Evolutionary conservation across 2,888 invertebrate species (phyloP), one percentile per base, ranked within the genome.

Genomic region (Anorthoa munda): DNA sequence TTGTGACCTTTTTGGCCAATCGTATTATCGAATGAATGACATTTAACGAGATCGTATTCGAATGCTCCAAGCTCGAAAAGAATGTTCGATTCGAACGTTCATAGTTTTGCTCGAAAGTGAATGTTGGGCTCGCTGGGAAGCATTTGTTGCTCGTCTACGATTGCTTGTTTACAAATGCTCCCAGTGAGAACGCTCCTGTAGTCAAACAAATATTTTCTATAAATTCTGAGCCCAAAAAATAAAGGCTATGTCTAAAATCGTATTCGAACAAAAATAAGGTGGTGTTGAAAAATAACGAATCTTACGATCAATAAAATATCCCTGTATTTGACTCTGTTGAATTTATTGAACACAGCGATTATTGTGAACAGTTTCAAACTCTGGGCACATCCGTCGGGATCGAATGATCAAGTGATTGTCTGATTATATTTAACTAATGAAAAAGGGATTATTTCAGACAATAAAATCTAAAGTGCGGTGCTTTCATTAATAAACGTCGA

Each of bases 311-410:
- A 91, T 95, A 96, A 95, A 95, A 94, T 95, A 95, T 96, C 96
- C 96, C 95, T 96, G 95, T 96, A 96, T 96, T 92, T 92, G 91
- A 95, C 95, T 95, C 95, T 96, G 96, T 95, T 94, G 93, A 92
- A 92, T 95, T 94, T 92, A 92, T 90, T 95, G 95, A 95, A 95
- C 95, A 96, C 95, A 93, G 92, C 89, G 80, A 86, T 88, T 90
- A 90, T 91, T 91, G 89, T 90, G 86, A 88, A 84, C 85, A 90
- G 89, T 92, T 92, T 92, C 94, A 94, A 95, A 94, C 91, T 88
- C 91, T 89, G 84, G 75, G 84, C 79, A 70, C 79, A 81, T 86
- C 77, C 66, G 72, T 77, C 64, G 11, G 23, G 66, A 82, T 73
- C 79, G 75, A 81, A 73, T 65, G 72, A 77, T 85, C 71, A 76